phyloP scores from a whole-genome alignment of 2,797 vertebrate genomes.

The Lepus townsendii region DNA sequence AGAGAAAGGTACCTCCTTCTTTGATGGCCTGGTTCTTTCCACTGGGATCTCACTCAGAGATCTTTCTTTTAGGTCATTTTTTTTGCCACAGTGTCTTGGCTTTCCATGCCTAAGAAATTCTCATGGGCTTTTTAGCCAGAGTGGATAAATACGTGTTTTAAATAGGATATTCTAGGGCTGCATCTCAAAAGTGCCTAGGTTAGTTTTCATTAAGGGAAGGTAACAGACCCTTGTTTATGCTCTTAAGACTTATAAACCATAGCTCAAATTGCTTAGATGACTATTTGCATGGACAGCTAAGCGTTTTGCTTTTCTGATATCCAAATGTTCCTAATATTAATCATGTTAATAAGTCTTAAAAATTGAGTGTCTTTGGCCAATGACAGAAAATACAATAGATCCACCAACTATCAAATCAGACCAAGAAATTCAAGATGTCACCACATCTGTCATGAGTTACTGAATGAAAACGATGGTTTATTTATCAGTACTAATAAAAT shows the following conservation, averaged over 20 bases:
- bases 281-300: background rate
- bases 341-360: constrained; percentile 16
- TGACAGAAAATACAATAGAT: background rate
- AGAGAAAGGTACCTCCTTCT: no score
- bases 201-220: background rate
- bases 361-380: constrained; percentile 49
- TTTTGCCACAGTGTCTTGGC: no score
- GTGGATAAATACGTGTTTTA: no score
- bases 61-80: no score
- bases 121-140: no score
- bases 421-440: background rate
- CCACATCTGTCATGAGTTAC: background rate
- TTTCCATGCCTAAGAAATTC: no score
- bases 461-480: background rate
- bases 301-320: background rate
- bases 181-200: background rate
- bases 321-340: constrained; percentile 7
- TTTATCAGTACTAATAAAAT: constrained; percentile 17
- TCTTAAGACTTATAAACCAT: background rate
- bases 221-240: background rate
- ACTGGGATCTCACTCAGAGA: no score
- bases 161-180: background rate
- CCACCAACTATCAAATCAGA: background rate
- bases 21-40: no score
- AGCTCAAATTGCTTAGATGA: constrained; percentile 41